These are phyloP conservation scores for Tortrix viridana DNA, from an alignment of 2,888 invertebrate genomes.

Conservation along the genomic window DNA sequence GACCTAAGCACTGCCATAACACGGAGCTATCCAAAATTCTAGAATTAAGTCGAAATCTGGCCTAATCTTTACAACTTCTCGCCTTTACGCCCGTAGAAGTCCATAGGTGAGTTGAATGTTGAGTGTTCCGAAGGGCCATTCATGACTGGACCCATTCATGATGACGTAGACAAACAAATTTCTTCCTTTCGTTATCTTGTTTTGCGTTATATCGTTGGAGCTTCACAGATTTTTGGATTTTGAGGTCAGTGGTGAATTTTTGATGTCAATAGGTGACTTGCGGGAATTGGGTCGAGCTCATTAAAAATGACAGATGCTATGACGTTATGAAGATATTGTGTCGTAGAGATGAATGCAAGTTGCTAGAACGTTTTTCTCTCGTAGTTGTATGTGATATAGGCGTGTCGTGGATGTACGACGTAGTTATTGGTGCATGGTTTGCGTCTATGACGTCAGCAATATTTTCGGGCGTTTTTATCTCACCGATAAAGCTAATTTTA, in stretches of 20 bases:
- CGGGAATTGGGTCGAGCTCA: conserved; percentile 63
- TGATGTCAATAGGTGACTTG: conserved; percentile 51
- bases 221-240: conserved; percentile 39
- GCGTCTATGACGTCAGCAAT: no score
- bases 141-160: conserved; percentile 57
- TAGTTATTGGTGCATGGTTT: no score
- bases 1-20: conserved; percentile 63
- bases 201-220: conserved; percentile 43
- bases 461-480: no score
- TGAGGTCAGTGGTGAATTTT: conserved; percentile 50
- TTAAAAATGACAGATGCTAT: conserved; percentile 38
- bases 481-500: no score
- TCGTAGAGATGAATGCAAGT: no score
- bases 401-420: no score
- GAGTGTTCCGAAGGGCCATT: conserved; percentile 46
- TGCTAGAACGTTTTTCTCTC: conserved; percentile 3
- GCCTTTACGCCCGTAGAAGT: background rate
- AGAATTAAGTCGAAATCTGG: conserved; percentile 55
- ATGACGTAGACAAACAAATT: conserved; percentile 60
- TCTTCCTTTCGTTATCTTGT: conserved; percentile 47
- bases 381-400: background rate
- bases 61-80: conserved; percentile 51
- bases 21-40: conserved; percentile 57
- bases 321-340: background rate
- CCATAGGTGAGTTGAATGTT: conserved; percentile 26